Percentiles rank a stretch among this genome's conserved stretches.
Evolutionary conservation across 2,888 invertebrate species (phyloP).

Genomic region (Apeira syringaria): DNA sequence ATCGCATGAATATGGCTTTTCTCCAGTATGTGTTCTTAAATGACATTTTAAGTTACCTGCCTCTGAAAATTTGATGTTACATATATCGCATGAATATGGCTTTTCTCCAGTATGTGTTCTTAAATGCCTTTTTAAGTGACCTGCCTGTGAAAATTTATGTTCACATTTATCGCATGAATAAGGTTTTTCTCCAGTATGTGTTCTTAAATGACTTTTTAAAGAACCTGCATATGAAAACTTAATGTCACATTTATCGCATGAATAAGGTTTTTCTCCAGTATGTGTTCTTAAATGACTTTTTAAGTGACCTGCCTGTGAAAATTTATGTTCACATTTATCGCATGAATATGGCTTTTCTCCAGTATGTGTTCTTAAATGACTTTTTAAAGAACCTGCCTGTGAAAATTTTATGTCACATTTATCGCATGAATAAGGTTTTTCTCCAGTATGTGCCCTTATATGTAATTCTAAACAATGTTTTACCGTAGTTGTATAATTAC

Average conservation of each 20-base stretch:
- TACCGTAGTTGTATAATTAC: constrained; percentile 1
- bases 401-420: too few species aligned
- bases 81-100: constrained; percentile 1
- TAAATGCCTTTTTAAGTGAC: background rate
- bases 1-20: constrained; percentile 2
- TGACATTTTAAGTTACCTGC: constrained; percentile 1
- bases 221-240: background rate
- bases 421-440: too few species aligned
- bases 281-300: constrained; percentile 1
- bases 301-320: constrained; percentile 1
- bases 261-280: background rate
- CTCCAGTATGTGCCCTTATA: too few species aligned
- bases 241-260: background rate
- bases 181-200: too few species aligned
- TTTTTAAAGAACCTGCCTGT: too few species aligned
- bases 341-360: too few species aligned
- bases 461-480: background rate
- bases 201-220: background rate
- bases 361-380: too few species aligned
- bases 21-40: constrained; percentile 1
- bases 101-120: constrained; percentile 5
- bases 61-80: background rate
- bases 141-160: background rate
- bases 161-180: too few species aligned
- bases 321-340: too few species aligned